A percentile compares a stretch with the other conserved stretches of the same genome.
Evolutionary conservation across 2,888 invertebrate species (phyloP).

Genomic region (Prosapia bicincta): DNA sequence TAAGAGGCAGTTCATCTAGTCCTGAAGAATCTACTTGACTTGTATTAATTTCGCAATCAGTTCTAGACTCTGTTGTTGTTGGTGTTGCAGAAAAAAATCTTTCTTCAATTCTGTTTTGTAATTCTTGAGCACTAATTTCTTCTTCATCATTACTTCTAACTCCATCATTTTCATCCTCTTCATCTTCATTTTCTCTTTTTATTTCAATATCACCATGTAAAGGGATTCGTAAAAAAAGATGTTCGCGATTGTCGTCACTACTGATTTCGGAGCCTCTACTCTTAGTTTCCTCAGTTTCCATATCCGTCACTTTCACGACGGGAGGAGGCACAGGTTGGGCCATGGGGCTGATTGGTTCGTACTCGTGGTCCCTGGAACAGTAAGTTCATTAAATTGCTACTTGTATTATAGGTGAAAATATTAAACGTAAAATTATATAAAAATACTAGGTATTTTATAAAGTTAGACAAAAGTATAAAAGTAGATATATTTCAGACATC

Average conservation of each 20-base stretch:
- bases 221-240: slow-evolving; percentile 38
- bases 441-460: no score
- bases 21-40: slow-evolving; percentile 62
- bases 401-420: no score
- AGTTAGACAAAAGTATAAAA: no score
- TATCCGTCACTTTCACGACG: slow-evolving; percentile 30
- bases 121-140: slow-evolving; percentile 45
- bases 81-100: slow-evolving; percentile 41
- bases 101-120: slow-evolving; percentile 51
- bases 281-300: slow-evolving; percentile 19
- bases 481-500: no score
- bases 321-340: slow-evolving; percentile 46
- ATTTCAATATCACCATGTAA: slow-evolving; percentile 37
- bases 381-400: slow-evolving; percentile 39
- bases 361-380: slow-evolving; percentile 84
- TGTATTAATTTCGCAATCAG: slow-evolving; percentile 61
- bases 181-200: slow-evolving; percentile 48
- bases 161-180: slow-evolving; percentile 43
- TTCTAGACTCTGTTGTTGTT: slow-evolving; percentile 57
- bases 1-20: slow-evolving; percentile 58
- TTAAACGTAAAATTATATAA: no score
- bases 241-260: slow-evolving; percentile 18
- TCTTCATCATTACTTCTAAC: slow-evolving; percentile 51
- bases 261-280: slow-evolving; percentile 4
- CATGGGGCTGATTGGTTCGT: slow-evolving; percentile 82